Base-by-base conservation (phyloP, 2,797 vertebrate genomes). In the Zenarchopterus dispar region DNA sequence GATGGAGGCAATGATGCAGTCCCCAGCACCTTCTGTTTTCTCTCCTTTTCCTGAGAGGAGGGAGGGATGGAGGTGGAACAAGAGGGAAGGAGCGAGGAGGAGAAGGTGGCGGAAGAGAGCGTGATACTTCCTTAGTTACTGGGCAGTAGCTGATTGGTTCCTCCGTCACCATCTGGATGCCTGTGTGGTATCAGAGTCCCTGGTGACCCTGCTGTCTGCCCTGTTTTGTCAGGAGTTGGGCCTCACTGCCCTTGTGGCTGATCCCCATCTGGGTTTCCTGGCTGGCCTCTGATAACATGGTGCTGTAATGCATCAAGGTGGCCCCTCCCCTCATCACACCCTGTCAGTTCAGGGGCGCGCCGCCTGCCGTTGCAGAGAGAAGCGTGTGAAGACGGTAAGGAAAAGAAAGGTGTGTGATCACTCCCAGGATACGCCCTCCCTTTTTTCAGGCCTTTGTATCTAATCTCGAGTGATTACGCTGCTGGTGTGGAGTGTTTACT, bases 1-100 rank as follows among this genome's bases (percentile, higher is more conserved):
- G 97, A 98, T 97, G 97, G 97, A 96, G 96, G 96, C 97, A 98
- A 99, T 99, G 97, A 99, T 98, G 97, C 97, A 98, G 95, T 96
- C 94, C 28, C 95, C 91, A 93, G 93, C 95, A 96, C 97, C 97
- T 98, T 99, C 97, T 99, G 97, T 96, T 98, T 97, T 94, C 85
- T 77, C 82, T 88, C 88, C 83, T 71, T 75, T 87, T 77, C 76
- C 82, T 81, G 75, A 75, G 83, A 81, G 88, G 89, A 86, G 88
- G 88, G 88, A 77, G 86, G 85, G 78, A 74, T 50, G 74, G 84
- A 84, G 79, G 80, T 88, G 81, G 78, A 56, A 85, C 62, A 45
- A 55, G 78, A 73, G 63, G 84, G 81, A 61, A 58, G 68, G 75
- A 53, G 70, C 57, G 68, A 69, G 69, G 65, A 58, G 50, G 64